Evolutionary conservation across 2,113 vertebrate genomes (phyloP).

Genomic region (Suricata suricatta): DNA sequence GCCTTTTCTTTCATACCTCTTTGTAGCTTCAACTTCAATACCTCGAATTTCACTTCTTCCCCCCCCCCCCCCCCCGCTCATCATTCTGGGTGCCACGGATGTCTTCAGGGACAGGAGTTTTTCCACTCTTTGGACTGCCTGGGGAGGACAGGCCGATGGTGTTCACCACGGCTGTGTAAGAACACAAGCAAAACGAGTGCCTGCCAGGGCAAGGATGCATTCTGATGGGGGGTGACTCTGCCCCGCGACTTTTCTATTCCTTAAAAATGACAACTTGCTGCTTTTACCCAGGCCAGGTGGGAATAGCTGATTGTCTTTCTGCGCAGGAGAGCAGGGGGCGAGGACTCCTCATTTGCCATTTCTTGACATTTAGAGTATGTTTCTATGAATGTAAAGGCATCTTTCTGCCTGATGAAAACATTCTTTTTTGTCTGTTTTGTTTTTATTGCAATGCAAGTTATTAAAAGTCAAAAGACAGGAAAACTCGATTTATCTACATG

Average conservation of each 20-base stretch:
- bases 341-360: not conserved
- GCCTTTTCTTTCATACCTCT: slow-evolving; percentile 75
- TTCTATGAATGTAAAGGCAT: not conserved
- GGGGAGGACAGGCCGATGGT: not conserved
- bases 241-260: not conserved
- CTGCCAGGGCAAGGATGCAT: not conserved
- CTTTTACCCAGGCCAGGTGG: not conserved
- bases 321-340: not conserved
- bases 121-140: not conserved
- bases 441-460: not conserved
- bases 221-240: not conserved
- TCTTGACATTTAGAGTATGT: not conserved
- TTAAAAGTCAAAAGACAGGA: not conserved
- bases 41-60: slow-evolving; percentile 70
- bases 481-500: not conserved
- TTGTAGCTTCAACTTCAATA: slow-evolving; percentile 81
- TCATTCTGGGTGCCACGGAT: not conserved
- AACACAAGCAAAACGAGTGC: not conserved
- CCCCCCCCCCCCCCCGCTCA: no score
- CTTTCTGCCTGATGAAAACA: not conserved
- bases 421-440: not conserved
- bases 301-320: not conserved
- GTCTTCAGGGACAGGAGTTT: not conserved
- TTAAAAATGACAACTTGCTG: not conserved
- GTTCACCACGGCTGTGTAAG: not conserved